These are phyloP conservation scores for Ceraclea dissimilis DNA, from an alignment of 2,888 invertebrate genomes.

Conservation along the genomic window DNA sequence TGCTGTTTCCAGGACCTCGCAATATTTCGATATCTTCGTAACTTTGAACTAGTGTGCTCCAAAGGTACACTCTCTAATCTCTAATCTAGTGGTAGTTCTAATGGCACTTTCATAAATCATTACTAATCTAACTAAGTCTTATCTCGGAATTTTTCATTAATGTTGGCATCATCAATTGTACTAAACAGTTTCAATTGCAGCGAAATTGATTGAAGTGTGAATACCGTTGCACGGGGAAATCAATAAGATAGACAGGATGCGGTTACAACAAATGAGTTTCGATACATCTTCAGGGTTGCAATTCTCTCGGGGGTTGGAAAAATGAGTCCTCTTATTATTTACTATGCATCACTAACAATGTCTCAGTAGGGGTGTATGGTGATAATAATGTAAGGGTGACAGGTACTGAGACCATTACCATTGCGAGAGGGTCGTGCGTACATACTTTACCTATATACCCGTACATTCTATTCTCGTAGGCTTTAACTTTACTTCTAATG, in stretches of 20 bases:
- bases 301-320: conserved; percentile 8
- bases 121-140: too few species aligned
- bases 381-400: conserved; percentile 15
- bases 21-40: too few species aligned
- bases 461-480: background rate
- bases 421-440: background rate
- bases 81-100: too few species aligned
- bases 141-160: too few species aligned
- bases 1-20: too few species aligned
- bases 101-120: too few species aligned
- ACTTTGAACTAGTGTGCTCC: too few species aligned
- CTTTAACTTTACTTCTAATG: background rate
- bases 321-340: conserved; percentile 6
- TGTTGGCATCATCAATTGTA: too few species aligned
- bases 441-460: background rate
- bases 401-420: conserved; percentile 12
- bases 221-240: conserved; percentile 1
- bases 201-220: background rate
- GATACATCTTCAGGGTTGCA: conserved; percentile 9
- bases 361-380: conserved; percentile 4
- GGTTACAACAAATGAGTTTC: conserved; percentile 11
- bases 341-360: conserved; percentile 1
- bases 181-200: too few species aligned
- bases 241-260: conserved; percentile 1
- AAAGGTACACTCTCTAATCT: too few species aligned